Evolutionary conservation across 64 coral and sea anemone genomes (phyloP).

Genomic region (Actinia equina): DNA sequence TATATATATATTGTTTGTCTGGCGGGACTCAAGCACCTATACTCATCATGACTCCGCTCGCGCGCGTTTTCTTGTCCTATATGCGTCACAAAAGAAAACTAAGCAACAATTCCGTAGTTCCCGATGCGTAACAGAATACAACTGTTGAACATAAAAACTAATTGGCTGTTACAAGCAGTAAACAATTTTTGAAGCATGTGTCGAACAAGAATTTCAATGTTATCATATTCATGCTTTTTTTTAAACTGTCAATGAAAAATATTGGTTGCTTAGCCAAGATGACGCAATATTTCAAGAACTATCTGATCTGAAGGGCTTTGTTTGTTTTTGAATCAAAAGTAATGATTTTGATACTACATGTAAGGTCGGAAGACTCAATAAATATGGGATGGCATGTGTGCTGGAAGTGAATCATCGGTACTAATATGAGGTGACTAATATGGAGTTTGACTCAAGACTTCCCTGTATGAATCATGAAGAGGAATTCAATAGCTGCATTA

Average conservation of each 20-base stretch:
- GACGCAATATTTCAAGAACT: background rate
- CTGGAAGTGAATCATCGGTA: background rate
- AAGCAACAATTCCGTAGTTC: no score
- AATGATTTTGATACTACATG: background rate
- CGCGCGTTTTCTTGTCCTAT: no score
- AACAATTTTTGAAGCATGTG: background rate
- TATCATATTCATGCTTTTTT: no score
- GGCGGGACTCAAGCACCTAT: no score
- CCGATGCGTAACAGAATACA: no score
- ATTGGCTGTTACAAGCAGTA: background rate
- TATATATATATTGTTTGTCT: no score
- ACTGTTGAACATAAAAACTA: no score
- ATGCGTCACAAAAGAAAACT: no score
- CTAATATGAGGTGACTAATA: background rate
- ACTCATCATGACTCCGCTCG: no score
- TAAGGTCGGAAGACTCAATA: background rate
- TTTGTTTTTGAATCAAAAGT: background rate
- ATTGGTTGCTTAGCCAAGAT: no score
- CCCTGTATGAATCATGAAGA: background rate
- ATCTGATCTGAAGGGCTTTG: background rate
- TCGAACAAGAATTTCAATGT: no score
- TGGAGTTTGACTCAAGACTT: slow-evolving; percentile 3
- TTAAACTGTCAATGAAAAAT: no score
- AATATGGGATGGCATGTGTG: background rate
- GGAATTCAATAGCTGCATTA: background rate